phyloP scores from a whole-genome alignment of 2,797 vertebrate species.

The Parambassis ranga region DNA sequence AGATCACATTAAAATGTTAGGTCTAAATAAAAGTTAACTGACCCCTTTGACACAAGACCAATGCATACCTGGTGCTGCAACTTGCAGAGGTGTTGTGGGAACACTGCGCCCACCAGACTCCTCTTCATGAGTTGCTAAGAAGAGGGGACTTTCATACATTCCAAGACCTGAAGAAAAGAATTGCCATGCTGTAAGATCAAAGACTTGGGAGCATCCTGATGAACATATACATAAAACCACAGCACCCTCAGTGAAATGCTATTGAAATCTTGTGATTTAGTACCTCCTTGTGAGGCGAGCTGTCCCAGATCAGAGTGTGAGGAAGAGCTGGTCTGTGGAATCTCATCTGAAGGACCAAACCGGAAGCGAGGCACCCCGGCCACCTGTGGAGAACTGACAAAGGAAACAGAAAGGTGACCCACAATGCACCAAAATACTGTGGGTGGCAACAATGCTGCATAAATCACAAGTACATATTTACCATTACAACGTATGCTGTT shows the following conservation, averaged over 20 bases:
- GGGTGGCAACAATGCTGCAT: too few relatives aligned
- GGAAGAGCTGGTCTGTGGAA: constrained; percentile 87
- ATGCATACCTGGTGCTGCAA: constrained; percentile 86
- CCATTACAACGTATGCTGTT: too few relatives aligned
- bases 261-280: neutral
- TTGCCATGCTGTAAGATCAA: neutral
- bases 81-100: constrained; percentile 90
- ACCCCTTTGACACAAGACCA: neutral
- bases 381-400: constrained; percentile 90
- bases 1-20: neutral
- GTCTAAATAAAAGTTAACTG: neutral
- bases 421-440: too few relatives aligned
- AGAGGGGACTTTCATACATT: constrained; percentile 93
- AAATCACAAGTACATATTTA: too few relatives aligned
- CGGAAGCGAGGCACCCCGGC: constrained; percentile 91
- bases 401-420: accelerated
- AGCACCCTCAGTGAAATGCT: neutral
- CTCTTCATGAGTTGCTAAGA: constrained; percentile 89
- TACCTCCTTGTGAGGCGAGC: constrained; percentile 95
- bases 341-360: constrained; percentile 89
- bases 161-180: constrained; percentile 84
- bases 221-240: neutral
- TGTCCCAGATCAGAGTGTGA: constrained; percentile 95
- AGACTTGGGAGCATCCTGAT: neutral
- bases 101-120: constrained; percentile 94